Conservation (phyloP, 2,888 invertebrate species). For the Plagiodera versicolora region DNA sequence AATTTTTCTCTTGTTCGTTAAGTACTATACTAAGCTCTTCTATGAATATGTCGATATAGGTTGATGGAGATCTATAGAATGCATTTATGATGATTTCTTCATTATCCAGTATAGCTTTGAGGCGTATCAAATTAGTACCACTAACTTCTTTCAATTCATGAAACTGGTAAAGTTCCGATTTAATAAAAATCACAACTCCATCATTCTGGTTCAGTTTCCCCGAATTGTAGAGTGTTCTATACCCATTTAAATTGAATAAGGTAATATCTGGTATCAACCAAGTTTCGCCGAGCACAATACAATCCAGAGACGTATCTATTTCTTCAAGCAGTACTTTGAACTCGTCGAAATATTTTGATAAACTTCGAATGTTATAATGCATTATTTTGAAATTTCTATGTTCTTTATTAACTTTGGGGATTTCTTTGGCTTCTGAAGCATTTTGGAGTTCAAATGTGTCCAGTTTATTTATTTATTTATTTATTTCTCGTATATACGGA, state of each 20-base stretch:
- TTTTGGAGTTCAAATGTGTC: background rate
- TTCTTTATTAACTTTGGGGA: background rate
- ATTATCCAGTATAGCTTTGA: too few species aligned
- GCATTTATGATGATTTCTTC: too few species aligned
- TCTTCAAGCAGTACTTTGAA: background rate
- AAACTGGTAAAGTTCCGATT: constrained; percentile 2
- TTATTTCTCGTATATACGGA: background rate
- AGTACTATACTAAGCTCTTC: background rate
- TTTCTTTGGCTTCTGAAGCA: background rate
- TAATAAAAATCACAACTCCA: constrained; percentile 6
- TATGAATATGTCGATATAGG: constrained; percentile 4
- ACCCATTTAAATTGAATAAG: background rate
- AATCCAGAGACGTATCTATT: background rate
- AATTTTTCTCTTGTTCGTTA: background rate
- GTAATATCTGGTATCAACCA: constrained; percentile 2
- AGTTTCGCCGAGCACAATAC: background rate
- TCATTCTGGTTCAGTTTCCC: constrained; percentile 9
- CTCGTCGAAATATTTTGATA: background rate
- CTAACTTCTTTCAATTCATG: background rate
- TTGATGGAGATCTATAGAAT: too few species aligned
- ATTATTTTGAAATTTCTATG: background rate
- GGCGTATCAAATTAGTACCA: too few species aligned
- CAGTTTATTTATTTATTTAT: background rate
- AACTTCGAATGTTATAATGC: background rate
- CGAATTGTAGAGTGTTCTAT: constrained; percentile 5